Conservation (phyloP, 2,113 vertebrate genomes). For the Vidua macroura region DNA sequence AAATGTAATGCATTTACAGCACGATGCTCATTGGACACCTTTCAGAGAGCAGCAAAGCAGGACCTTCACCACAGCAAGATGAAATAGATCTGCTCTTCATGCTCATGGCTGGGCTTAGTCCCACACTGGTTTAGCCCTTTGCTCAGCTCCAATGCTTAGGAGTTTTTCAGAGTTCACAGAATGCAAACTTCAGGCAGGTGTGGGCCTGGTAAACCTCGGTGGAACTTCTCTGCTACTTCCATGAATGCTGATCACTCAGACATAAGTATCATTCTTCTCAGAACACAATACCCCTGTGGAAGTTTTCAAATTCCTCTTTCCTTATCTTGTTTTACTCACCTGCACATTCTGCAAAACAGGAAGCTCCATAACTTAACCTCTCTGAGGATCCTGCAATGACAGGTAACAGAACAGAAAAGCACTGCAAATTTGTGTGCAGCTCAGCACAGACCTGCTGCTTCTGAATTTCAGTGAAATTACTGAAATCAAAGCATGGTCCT, state of each 20-base stretch:
- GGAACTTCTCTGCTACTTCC: not conserved
- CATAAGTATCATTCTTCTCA: not conserved
- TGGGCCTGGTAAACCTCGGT: not conserved
- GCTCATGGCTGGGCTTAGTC: not conserved
- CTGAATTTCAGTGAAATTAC: not conserved
- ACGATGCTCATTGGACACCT: not conserved
- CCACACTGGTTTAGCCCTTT: not conserved
- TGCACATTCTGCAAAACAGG: not conserved
- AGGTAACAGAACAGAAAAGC: not conserved
- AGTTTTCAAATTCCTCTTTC: not conserved
- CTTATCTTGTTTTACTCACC: constrained; percentile 18
- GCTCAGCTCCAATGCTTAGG: not conserved
- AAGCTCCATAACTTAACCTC: not conserved
- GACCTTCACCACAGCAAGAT: not conserved
- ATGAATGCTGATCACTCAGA: not conserved
- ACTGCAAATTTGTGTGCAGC: not conserved
- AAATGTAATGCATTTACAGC: not conserved
- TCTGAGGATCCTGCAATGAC: constrained; percentile 29
- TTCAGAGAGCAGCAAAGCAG: not conserved
- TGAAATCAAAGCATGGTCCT: not conserved
- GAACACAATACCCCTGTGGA: not conserved
- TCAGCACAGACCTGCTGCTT: not conserved
- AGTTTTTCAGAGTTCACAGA: not conserved
- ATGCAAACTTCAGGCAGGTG: not conserved
- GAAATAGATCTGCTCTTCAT: not conserved